phyloP scores from a whole-genome alignment of 2,888 invertebrate species.

The Ctena decussata region DNA sequence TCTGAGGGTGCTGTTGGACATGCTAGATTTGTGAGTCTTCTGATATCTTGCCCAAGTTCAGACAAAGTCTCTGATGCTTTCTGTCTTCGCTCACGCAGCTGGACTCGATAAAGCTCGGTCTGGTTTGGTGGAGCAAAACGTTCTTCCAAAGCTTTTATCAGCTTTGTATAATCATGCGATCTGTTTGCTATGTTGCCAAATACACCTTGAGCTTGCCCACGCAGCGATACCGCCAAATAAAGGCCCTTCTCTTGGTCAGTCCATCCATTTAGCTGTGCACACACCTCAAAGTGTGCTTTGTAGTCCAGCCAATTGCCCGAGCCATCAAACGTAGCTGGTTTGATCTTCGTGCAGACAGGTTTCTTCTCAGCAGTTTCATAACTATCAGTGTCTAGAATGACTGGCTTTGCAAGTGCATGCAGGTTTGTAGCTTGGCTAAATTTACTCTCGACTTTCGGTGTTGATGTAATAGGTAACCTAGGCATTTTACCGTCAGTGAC shows the following conservation, averaged over 20 bases:
- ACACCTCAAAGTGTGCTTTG: neutral
- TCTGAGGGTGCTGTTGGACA: conserved; percentile 6
- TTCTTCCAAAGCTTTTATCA: neutral
- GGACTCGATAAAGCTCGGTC: too few relatives aligned
- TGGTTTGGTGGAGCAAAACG: conserved; percentile 11
- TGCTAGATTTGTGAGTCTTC: neutral
- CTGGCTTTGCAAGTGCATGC: too few relatives aligned
- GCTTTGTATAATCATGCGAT: neutral
- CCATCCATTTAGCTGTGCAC: neutral
- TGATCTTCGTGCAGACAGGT: too few relatives aligned
- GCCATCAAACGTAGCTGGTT: neutral
- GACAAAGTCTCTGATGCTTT: neutral
- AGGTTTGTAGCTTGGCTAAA: too few relatives aligned
- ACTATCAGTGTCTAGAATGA: too few relatives aligned
- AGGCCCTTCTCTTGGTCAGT: neutral
- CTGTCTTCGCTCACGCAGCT: too few relatives aligned
- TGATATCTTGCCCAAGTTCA: conserved; percentile 2
- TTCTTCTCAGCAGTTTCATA: too few relatives aligned
- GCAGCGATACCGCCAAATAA: neutral
- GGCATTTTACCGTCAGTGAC: too few relatives aligned
- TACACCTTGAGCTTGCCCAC: conserved; percentile 1
- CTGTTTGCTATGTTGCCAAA: neutral
- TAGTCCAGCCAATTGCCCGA: too few relatives aligned
- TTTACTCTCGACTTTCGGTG: too few relatives aligned
- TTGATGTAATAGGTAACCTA: too few relatives aligned